Percentiles rank a stretch among this genome's conserved stretches.
Conservation (phyloP, 2,113 vertebrate genomes). For the Acanthisitta chloris region DNA sequence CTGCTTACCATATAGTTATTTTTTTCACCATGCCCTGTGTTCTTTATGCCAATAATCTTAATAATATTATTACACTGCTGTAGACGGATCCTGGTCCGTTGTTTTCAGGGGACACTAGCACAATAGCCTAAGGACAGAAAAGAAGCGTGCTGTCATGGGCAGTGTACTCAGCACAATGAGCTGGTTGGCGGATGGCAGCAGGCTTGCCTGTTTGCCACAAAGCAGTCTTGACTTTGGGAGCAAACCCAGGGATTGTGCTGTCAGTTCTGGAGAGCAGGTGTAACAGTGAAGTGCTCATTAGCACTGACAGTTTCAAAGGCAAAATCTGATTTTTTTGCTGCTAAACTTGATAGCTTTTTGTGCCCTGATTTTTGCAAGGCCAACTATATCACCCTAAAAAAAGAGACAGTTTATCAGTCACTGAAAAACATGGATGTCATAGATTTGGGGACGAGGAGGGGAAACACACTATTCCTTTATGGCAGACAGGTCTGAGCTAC, state of each 20-base stretch:
- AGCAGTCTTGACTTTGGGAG: slow-evolving; percentile 13
- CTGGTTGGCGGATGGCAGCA: slow-evolving; percentile 19
- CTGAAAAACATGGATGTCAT: neutral
- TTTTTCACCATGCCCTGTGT: neutral
- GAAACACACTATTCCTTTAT: neutral
- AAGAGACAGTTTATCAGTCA: neutral
- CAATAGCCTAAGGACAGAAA: slow-evolving; percentile 54
- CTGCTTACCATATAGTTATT: neutral
- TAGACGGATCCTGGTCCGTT: neutral
- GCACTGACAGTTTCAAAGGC: neutral
- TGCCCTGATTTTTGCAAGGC: neutral
- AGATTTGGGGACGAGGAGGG: neutral
- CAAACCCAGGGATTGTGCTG: slow-evolving; percentile 39
- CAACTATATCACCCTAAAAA: neutral
- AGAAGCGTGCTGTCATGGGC: slow-evolving; percentile 32
- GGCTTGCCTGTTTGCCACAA: neutral
- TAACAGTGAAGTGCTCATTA: neutral
- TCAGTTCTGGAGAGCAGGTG: slow-evolving; percentile 26
- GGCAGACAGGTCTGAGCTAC: neutral
- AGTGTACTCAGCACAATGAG: slow-evolving; percentile 32
- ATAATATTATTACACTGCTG: slow-evolving; percentile 49
- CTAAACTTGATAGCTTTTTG: neutral
- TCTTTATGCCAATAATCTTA: slow-evolving; percentile 43
- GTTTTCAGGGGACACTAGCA: slow-evolving; percentile 34
- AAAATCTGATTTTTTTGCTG: slow-evolving; percentile 12